These are phyloP conservation scores for Microcebus murinus DNA, from an alignment of 2,113 vertebrate species.

Conservation along the genomic window DNA sequence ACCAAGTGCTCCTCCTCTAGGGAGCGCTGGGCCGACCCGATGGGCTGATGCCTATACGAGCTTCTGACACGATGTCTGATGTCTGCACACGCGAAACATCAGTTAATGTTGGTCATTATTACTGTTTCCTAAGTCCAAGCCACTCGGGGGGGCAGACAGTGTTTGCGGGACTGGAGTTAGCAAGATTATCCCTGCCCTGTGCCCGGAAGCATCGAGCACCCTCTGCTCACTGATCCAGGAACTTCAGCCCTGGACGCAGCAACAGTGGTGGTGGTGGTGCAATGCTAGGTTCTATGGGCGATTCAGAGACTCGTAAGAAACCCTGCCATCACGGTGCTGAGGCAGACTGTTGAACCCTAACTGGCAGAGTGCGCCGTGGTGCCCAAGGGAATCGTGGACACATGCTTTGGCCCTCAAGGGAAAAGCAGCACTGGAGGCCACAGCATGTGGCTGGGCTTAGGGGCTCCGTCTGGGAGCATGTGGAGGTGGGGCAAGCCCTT, in stretches of 20 bases:
- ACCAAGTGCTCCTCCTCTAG: not conserved
- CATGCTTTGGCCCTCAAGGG: not conserved
- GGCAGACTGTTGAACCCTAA: not conserved
- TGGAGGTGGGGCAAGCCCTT: not conserved
- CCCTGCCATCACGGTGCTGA: fast-evolving
- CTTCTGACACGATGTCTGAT: too few species aligned
- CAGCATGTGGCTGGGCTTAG: not conserved
- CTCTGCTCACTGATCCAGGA: fast-evolving
- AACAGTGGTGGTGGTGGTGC: not conserved
- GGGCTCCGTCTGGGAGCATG: not conserved
- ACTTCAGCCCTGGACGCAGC: fast-evolving
- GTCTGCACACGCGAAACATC: fast-evolving
- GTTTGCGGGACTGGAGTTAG: not conserved
- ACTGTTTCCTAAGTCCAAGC: not conserved
- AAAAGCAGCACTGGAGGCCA: fast-evolving
- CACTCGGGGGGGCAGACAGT: fast-evolving
- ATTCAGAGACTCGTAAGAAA: not conserved
- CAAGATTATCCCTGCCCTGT: not conserved
- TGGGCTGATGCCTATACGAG: fast-evolving
- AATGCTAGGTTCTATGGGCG: fast-evolving
- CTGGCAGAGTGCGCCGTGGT: fast-evolving
- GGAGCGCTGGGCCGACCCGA: not conserved
- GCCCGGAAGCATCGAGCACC: not conserved
- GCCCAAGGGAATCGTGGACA: too few species aligned
- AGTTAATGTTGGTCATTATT: fast-evolving